A percentile compares a stretch with the other conserved stretches of the same genome.
phyloP scores from a whole-genome alignment of 92 coral and sea anemone genomes.

The Meandrina meandrites region DNA sequence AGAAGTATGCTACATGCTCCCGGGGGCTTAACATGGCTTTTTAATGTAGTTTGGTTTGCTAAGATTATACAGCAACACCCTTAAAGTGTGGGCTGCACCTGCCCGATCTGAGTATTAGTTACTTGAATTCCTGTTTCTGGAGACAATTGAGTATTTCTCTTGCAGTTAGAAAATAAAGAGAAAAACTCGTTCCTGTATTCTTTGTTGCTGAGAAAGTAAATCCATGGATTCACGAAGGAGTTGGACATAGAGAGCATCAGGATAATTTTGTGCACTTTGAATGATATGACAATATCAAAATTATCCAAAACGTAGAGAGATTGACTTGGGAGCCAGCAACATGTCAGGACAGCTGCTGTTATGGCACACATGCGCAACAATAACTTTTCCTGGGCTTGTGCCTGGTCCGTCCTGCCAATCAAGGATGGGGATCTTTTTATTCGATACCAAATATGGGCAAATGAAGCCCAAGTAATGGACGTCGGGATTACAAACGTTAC shows the following conservation, averaged over 20 bases:
- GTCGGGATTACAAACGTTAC: background rate
- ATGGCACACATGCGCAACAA: conserved; percentile 18
- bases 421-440: background rate
- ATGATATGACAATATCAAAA: background rate
- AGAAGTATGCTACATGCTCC: too few species aligned
- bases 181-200: conserved; percentile 7
- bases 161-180: background rate
- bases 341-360: conserved; percentile 16
- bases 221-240: conserved; percentile 6
- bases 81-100: too few species aligned
- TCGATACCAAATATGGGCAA: conserved; percentile 13
- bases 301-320: background rate
- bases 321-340: conserved; percentile 23
- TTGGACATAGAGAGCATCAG: background rate
- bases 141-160: background rate
- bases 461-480: background rate
- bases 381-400: background rate
- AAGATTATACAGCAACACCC: too few species aligned
- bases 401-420: background rate
- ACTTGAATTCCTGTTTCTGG: background rate
- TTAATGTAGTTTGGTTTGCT: too few species aligned
- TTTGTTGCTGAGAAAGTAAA: conserved; percentile 17
- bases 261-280: background rate
- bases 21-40: too few species aligned
- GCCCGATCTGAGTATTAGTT: background rate